phyloP scores from a whole-genome alignment of 1,140 invertebrate genomes.

The Cyclina sinensis region DNA sequence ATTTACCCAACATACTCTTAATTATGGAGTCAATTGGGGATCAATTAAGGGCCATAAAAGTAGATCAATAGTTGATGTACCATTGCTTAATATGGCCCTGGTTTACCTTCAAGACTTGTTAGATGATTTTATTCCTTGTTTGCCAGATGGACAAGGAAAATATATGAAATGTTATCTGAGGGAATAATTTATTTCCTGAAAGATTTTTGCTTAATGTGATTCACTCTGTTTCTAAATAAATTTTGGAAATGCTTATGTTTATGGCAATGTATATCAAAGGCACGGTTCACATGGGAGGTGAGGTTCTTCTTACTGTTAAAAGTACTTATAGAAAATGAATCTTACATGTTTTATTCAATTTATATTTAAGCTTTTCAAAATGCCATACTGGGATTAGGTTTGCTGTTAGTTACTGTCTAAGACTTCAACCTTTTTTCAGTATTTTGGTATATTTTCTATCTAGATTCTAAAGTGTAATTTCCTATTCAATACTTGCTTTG shows the following conservation, averaged over 20 bases:
- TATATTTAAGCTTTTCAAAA: too few relatives aligned
- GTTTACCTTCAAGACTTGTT: background rate
- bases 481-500: too few relatives aligned
- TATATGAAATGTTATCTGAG: background rate
- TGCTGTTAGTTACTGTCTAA: too few relatives aligned
- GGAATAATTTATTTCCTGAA: background rate
- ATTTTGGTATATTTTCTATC: too few relatives aligned
- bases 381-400: too few relatives aligned
- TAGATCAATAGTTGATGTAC: background rate
- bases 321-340: too few relatives aligned
- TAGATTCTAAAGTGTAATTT: too few relatives aligned
- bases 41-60: conserved; percentile 42
- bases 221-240: background rate
- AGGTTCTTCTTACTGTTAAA: too few relatives aligned
- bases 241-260: conserved; percentile 12
- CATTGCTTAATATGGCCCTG: background rate
- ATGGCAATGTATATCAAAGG: conserved; percentile 16
- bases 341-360: too few relatives aligned
- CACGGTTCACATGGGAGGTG: conserved; percentile 3
- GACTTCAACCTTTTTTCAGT: too few relatives aligned
- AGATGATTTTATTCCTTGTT: background rate
- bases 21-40: conserved; percentile 9
- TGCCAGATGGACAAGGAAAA: background rate
- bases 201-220: too few relatives aligned
- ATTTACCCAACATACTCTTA: background rate